These are phyloP conservation scores for Drosophila demipolita DNA, from an alignment of 2,888 invertebrate species.

Conservation along the genomic window DNA sequence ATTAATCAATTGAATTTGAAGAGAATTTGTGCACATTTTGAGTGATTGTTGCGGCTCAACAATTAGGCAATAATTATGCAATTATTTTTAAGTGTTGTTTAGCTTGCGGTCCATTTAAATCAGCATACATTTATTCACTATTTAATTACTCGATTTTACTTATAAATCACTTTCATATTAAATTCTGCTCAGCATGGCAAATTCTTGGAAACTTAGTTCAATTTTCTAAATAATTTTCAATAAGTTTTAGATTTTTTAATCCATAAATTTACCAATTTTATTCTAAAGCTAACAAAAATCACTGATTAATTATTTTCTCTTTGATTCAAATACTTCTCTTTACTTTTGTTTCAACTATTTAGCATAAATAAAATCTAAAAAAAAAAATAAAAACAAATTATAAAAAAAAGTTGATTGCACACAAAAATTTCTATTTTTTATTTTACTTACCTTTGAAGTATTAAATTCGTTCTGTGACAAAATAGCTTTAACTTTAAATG, in stretches of 20 bases:
- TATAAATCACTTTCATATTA: neutral
- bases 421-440: too few relatives aligned
- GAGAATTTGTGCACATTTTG: conserved; percentile 26
- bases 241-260: neutral
- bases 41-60: conserved; percentile 28
- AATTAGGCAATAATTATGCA: conserved; percentile 50
- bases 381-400: too few relatives aligned
- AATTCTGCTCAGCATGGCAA: neutral
- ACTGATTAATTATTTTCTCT: neutral
- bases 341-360: neutral
- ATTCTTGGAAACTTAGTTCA: neutral
- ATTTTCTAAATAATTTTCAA: neutral
- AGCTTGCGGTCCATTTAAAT: conserved; percentile 19
- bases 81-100: conserved; percentile 27
- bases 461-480: neutral
- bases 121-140: neutral
- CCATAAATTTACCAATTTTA: neutral
- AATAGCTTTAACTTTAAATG: neutral
- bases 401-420: too few relatives aligned
- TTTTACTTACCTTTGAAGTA: conserved; percentile 1
- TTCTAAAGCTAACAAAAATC: neutral
- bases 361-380: neutral
- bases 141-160: conserved; percentile 2
- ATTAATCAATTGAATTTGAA: conserved; percentile 64
- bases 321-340: neutral